Evolutionary conservation across 1,140 invertebrate genomes (phyloP), one percentile per base, ranked within the genome.

Genomic region (Aphis gossypii): DNA sequence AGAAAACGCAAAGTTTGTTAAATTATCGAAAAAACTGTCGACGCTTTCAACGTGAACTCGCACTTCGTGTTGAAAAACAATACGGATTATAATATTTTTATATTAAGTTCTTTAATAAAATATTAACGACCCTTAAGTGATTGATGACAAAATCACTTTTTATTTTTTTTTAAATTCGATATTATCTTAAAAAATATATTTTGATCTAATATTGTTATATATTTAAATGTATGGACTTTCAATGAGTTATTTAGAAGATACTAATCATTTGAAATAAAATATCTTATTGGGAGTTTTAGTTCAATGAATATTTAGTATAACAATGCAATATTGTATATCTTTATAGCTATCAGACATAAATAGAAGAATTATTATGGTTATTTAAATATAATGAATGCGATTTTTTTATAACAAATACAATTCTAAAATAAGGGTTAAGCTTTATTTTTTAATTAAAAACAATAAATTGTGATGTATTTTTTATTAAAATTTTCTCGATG

Each of bases 131-230:
- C 56, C 38, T 90, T 44, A 68, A 54, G 25, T 90, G 56, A 90
- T 90, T 90, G 54, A 90, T 68, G 89, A 90, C 11, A 90, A 90
- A 90, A 90, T 90, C 87, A 35, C n/a, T 51, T 51, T 88, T 88
- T 38, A 18, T 89, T 89, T 60, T 60, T 54, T 90, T 90, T 30
- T 41, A 25, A 38, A 38, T 25, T 38, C 48, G 8, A 56, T 90
- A 90, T 56, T 60, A 60, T 90, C 23, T 89, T 25, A 8, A 89
- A 51, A 30, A 87, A 87, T 20, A 88, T 38, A 25, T 87, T 54
- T 88, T 7, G 46, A 54, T 88, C 48, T n/a, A 84, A 87, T 86
- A 25, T 68, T 68, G 60, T 30, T 60, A n/a, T n/a, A 30, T 30
- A 25, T 3, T 41, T 41, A 41, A 14, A 30, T 30, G 7, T 38